A percentile compares a stretch with the other conserved stretches of the same genome.
phyloP scores from a whole-genome alignment of 2,797 vertebrate species.

The Sardinella longiceps region DNA sequence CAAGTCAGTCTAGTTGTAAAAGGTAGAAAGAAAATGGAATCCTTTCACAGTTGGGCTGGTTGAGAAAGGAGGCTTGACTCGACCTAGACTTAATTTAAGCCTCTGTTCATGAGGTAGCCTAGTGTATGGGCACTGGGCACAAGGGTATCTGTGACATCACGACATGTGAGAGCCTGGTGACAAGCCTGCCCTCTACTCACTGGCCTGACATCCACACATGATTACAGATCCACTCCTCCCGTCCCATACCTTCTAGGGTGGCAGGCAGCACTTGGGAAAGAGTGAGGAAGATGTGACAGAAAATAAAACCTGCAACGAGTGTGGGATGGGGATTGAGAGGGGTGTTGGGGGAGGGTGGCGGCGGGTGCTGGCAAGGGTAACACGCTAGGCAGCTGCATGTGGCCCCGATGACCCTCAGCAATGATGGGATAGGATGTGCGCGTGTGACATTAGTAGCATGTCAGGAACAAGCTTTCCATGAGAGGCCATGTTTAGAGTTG shows the following conservation, averaged over 20 bases:
- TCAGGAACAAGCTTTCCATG: conserved; percentile 18
- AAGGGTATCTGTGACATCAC: neutral
- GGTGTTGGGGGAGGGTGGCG: no score
- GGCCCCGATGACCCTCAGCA: conserved; percentile 25
- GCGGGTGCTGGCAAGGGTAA: neutral
- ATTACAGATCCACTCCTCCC: neutral
- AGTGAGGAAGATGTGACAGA: neutral
- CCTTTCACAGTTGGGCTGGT: neutral
- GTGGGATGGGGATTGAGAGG: neutral
- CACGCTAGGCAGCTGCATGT: conserved; percentile 30
- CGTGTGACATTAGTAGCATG: conserved; percentile 38
- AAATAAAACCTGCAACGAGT: neutral
- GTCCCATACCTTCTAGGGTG: neutral
- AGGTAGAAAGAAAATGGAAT: no score
- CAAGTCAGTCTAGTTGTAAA: no score
- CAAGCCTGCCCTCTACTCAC: conserved; percentile 1
- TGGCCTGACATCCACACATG: conserved; percentile 5
- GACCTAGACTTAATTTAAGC: neutral
- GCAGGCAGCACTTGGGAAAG: neutral
- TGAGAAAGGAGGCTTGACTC: neutral
- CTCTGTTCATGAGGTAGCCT: neutral
- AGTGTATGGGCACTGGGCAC: neutral
- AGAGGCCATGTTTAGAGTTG: conserved; percentile 25
- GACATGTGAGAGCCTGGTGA: conserved; percentile 18
- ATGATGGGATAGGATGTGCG: conserved; percentile 28